Evolutionary conservation across 2,113 vertebrate genomes (phyloP), one percentile per base, ranked within the genome.

Genomic region (Carassius carassius): DNA sequence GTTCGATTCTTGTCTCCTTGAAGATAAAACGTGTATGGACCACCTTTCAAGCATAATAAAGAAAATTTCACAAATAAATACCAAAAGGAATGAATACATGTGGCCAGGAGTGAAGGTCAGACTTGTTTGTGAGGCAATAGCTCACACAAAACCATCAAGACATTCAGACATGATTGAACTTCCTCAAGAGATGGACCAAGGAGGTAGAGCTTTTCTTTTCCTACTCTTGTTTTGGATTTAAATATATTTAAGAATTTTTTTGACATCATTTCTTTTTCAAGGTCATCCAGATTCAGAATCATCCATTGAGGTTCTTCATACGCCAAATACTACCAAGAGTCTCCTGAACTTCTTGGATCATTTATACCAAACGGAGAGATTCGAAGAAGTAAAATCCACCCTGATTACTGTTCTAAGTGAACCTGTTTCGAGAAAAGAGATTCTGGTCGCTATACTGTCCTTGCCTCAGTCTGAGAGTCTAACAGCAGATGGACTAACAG

Each of bases 101-200:
- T 88, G 87, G 87, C 63, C 82, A 35, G 69, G 82, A 21, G 32
- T 86, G 37, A 88, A 88, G 47, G n/a, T 72, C 35, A 81, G 85
- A 32, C 37, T 88, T 14, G 8, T 21, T 7, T 86, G 78, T 67
- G 85, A 86, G 23, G 78, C 60, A 21, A 2, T n/a, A 4, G 78
- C 37, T 67, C 25, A 2, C 44, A 17, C 35, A 44, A 23, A 47
- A 56, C 25, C 5, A 4, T 3, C 73, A 78, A 47, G 54, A 78
- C 21, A 14, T n/a, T 78, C 19, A 54, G n/a, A 44, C 2, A 44
- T 5, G 8, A 60, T 6, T 73, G 47, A 37, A 44, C 32, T 21
- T 62, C 16, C 16, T 73, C 13, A 8, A 25, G 56, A 54, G 29
- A 32, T 75, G 84, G 60, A 76, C 10, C 44, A 41, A 58, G 49